Conservation (phyloP, 2,797 vertebrate species). For the Alosa sapidissima region DNA sequence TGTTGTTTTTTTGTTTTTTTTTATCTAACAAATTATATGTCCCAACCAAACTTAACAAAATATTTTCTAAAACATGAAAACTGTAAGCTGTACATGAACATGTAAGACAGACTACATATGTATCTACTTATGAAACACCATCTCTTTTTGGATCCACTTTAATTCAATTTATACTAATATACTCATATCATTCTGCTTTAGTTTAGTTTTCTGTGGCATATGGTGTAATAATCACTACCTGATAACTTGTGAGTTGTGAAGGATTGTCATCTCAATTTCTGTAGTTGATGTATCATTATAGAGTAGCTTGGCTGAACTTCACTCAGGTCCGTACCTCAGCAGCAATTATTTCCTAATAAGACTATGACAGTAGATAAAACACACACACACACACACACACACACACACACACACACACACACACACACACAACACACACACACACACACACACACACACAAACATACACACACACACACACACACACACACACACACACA, state of each 20-base stretch:
- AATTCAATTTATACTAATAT: no score
- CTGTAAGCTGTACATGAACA: neutral
- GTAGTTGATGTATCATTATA: neutral
- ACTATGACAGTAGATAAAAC: neutral
- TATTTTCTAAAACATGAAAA: neutral
- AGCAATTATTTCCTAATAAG: neutral
- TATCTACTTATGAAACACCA: neutral
- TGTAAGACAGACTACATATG: neutral
- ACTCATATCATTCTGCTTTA: no score
- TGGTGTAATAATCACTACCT: neutral
- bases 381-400: neutral
- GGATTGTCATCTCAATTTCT: neutral
- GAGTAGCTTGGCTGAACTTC: slow-evolving; percentile 1
- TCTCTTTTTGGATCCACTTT: neutral
- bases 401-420: no score
- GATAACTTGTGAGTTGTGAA: neutral
- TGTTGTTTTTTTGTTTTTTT: neutral
- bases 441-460: no score
- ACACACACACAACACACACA: no score
- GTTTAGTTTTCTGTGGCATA: neutral
- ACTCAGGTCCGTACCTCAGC: neutral
- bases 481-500: no score
- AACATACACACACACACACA: no score
- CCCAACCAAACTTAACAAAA: neutral
- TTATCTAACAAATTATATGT: neutral